A percentile compares a stretch with the other conserved stretches of the same genome.
phyloP scores from a whole-genome alignment of 2,113 vertebrate genomes.

The Panurus biarmicus region DNA sequence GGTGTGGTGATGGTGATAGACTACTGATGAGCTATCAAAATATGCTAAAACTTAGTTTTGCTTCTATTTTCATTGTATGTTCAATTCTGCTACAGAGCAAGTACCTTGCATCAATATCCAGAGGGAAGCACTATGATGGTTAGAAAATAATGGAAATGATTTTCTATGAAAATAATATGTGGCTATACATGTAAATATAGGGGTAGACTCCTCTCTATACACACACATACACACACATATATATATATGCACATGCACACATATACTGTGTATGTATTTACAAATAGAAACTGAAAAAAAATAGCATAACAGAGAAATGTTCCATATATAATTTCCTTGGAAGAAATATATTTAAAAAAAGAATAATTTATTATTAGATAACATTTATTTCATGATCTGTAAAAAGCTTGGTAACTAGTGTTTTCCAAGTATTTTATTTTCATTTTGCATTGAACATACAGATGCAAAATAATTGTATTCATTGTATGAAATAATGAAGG shows the following conservation, averaged over 20 bases:
- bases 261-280: neutral
- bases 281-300: neutral
- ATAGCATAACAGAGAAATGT: neutral
- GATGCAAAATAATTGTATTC: neutral
- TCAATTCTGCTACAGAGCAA: neutral
- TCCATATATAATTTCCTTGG: neutral
- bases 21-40: neutral
- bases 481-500: neutral
- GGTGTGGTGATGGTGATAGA: neutral
- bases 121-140: neutral
- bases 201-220: neutral
- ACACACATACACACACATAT: accelerated
- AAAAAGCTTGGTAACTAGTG: neutral
- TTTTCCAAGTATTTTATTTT: neutral
- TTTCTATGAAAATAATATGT: neutral
- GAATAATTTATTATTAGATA: neutral
- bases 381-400: neutral
- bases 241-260: accelerated
- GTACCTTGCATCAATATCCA: neutral
- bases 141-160: no score
- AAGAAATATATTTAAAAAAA: neutral
- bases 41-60: neutral
- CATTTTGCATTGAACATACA: neutral
- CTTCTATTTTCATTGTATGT: neutral
- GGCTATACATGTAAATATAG: neutral